Percentiles rank a stretch among this genome's conserved stretches.
Conservation (phyloP, 2,888 invertebrate species). For the Philereme vetulata region DNA sequence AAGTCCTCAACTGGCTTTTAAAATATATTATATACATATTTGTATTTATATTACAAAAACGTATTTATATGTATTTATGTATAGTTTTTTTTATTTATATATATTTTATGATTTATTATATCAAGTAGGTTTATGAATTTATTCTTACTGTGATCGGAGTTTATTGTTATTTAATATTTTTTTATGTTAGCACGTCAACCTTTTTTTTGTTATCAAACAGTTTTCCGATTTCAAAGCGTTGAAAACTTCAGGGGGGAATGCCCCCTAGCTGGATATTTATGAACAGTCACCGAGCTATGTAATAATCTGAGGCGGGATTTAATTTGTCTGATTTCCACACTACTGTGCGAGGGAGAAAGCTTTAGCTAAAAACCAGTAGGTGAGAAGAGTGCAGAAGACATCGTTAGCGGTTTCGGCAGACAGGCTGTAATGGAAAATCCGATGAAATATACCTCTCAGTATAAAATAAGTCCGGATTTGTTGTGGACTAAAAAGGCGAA, state of each 20-base stretch:
- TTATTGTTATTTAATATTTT: too few relatives aligned
- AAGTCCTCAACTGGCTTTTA: too few relatives aligned
- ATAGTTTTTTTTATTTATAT: too few relatives aligned
- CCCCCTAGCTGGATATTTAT: constrained; percentile 81
- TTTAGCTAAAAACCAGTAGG: constrained; percentile 29
- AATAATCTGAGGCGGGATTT: constrained; percentile 89
- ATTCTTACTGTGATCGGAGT: too few relatives aligned
- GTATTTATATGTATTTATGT: too few relatives aligned
- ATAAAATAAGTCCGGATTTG: constrained; percentile 42
- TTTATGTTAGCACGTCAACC: too few relatives aligned
- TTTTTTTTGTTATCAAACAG: not conserved
- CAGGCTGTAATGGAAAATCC: constrained; percentile 67
- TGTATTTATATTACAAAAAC: too few relatives aligned
- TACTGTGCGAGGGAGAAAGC: constrained; percentile 62
- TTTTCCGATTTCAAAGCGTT: constrained; percentile 15
- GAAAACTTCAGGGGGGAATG: constrained; percentile 18
- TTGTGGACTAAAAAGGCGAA: constrained; percentile 49
- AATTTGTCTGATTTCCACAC: constrained; percentile 89
- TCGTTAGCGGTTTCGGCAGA: constrained; percentile 72
- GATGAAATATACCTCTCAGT: constrained; percentile 38
- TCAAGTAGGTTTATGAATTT: too few relatives aligned
- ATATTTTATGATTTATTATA: too few relatives aligned
- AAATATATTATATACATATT: too few relatives aligned
- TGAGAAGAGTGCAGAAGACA: constrained; percentile 46
- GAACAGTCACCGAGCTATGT: constrained; percentile 88